A percentile compares a stretch with the other conserved stretches of the same genome.
Evolutionary conservation across 2,888 invertebrate genomes (phyloP).

Genomic region (Amphipyra berbera): DNA sequence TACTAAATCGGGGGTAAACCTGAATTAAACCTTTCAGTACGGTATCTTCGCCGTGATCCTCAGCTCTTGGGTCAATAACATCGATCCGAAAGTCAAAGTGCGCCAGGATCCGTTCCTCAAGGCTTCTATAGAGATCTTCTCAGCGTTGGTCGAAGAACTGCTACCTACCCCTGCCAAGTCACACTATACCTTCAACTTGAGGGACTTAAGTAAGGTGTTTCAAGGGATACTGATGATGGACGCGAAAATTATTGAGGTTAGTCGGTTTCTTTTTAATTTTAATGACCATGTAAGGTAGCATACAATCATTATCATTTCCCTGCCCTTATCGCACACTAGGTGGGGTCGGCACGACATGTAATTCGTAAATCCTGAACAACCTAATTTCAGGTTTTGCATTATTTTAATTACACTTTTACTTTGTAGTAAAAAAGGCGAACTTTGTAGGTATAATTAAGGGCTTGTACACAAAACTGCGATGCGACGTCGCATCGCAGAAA

Average conservation of each 20-base stretch:
- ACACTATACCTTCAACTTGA: constrained; percentile 96
- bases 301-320: no score
- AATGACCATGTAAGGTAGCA: no score
- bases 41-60: constrained; percentile 93
- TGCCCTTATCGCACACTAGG: no score
- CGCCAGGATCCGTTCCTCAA: constrained; percentile 89
- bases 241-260: constrained; percentile 90
- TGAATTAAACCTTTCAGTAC: constrained; percentile 68
- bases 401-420: no score
- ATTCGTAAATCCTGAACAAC: no score
- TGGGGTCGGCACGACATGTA: no score
- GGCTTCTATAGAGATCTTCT: constrained; percentile 92
- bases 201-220: constrained; percentile 96
- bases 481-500: no score
- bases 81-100: constrained; percentile 69
- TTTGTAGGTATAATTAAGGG: no score
- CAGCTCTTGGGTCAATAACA: constrained; percentile 90
- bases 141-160: constrained; percentile 91
- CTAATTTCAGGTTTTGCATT: no score
- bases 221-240: constrained; percentile 94
- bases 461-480: no score
- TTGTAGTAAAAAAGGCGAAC: no score
- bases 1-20: no score
- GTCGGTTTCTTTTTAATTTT: not conserved
- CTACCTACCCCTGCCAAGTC: constrained; percentile 97